A percentile compares a stretch with the other conserved stretches of the same genome.
These are phyloP conservation scores for Enteromius paludinosus DNA, from an alignment of 2,797 vertebrate genomes.

Conservation along the genomic window DNA sequence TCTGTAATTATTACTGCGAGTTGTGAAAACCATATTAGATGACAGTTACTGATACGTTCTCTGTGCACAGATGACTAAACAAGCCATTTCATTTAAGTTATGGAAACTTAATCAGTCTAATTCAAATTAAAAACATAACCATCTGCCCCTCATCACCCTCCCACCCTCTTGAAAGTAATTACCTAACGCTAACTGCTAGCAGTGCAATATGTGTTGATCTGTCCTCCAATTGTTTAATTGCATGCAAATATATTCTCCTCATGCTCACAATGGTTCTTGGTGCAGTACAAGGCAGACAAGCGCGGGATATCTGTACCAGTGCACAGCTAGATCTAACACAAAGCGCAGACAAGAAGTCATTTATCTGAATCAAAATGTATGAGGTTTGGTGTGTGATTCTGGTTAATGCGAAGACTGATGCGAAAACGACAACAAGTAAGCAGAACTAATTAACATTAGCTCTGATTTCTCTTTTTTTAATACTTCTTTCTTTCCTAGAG, in stretches of 20 bases:
- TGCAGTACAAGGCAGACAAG: slow-evolving; percentile 26
- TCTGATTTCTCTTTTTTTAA: background rate
- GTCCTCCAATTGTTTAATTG: slow-evolving; percentile 42
- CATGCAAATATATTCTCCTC: slow-evolving; percentile 45
- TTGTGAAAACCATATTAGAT: background rate
- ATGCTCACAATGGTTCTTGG: slow-evolving; percentile 19
- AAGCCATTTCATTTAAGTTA: slow-evolving; percentile 22
- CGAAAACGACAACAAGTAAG: slow-evolving; percentile 9
- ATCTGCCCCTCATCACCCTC: background rate
- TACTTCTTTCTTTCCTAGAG: background rate
- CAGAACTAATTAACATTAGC: slow-evolving; percentile 9
- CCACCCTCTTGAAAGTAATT: slow-evolving; percentile 40
- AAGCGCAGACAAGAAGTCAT: background rate
- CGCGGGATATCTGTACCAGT: background rate
- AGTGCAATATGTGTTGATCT: slow-evolving; percentile 32
- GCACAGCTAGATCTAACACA: slow-evolving; percentile 18
- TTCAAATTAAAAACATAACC: slow-evolving; percentile 34
- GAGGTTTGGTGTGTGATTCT: slow-evolving; percentile 28
- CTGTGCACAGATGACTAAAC: slow-evolving; percentile 6
- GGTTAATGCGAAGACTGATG: slow-evolving; percentile 37
- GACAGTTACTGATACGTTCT: background rate
- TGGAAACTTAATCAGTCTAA: slow-evolving; percentile 26
- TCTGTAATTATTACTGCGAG: background rate
- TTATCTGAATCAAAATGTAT: slow-evolving; percentile 16
- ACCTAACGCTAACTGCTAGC: slow-evolving; percentile 12